These are phyloP conservation scores for Macrocentrus cingulum DNA, from an alignment of 1,140 invertebrate species.

Conservation along the genomic window DNA sequence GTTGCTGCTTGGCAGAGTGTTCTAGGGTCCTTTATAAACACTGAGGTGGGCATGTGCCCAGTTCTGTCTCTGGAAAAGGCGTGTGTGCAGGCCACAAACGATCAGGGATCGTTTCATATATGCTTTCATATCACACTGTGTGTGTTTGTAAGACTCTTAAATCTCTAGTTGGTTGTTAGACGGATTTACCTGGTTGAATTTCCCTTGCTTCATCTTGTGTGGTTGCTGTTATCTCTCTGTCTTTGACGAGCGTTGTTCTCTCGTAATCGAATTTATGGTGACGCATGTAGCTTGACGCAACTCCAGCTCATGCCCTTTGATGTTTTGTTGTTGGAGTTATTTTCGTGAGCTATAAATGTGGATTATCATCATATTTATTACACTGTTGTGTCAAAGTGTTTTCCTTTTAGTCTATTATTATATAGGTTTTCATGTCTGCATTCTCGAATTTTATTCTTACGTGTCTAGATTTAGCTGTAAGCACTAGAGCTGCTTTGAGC, in stretches of 20 bases:
- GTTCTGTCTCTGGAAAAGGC: no score
- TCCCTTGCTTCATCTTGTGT: background rate
- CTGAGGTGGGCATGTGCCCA: no score
- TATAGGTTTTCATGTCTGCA: no score
- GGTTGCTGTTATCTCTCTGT: background rate
- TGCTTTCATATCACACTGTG: no score
- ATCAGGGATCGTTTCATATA: no score
- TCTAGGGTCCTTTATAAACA: no score
- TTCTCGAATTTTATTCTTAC: no score
- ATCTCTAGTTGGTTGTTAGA: constrained; percentile 9
- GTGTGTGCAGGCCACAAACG: no score
- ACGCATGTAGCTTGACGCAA: background rate
- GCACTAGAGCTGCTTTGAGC: background rate
- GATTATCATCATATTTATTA: no score
- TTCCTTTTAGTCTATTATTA: no score
- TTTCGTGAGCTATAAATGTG: background rate
- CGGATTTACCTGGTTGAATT: constrained; percentile 9
- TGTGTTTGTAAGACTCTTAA: no score
- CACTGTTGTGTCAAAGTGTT: no score
- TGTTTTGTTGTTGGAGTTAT: background rate
- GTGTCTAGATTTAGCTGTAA: background rate
- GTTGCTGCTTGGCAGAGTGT: background rate
- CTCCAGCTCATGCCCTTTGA: background rate
- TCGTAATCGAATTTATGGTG: constrained; percentile 10
- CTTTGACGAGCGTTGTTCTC: background rate